Percentiles rank a stretch among this genome's conserved stretches.
phyloP scores from a whole-genome alignment of 2,797 vertebrate species.

The Chelon auratus region DNA sequence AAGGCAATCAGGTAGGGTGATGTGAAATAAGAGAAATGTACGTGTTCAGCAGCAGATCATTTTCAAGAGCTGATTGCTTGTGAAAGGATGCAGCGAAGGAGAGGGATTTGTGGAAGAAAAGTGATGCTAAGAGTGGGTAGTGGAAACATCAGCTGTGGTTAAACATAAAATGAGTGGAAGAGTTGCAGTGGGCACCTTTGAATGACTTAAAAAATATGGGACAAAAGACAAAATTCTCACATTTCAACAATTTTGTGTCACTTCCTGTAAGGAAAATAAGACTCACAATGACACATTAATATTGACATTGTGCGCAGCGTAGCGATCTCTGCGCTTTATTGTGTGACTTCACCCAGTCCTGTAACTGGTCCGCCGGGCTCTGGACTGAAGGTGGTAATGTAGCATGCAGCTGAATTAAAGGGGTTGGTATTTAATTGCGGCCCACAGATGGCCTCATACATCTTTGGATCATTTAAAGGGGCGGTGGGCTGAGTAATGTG shows the following conservation, averaged over 20 bases:
- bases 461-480: slow-evolving; percentile 83
- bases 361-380: slow-evolving; percentile 53
- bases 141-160: slow-evolving; percentile 26
- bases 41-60: slow-evolving; percentile 68
- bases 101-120: slow-evolving; percentile 23
- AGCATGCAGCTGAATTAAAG: slow-evolving; percentile 80
- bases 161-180: no score
- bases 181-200: no score
- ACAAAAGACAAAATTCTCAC: slow-evolving; percentile 7
- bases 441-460: slow-evolving; percentile 79
- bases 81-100: slow-evolving; percentile 41
- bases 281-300: slow-evolving; percentile 7
- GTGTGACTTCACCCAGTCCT: slow-evolving; percentile 31
- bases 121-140: slow-evolving; percentile 20
- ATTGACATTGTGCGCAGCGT: slow-evolving; percentile 28
- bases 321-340: slow-evolving; percentile 13
- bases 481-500: slow-evolving; percentile 80
- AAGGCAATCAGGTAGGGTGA: slow-evolving; percentile 70
- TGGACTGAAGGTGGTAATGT: slow-evolving; percentile 72
- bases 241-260: slow-evolving; percentile 2
- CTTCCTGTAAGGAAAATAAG: slow-evolving; percentile 34
- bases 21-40: slow-evolving; percentile 66
- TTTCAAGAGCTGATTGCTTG: slow-evolving; percentile 71
- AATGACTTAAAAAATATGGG: not conserved
- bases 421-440: slow-evolving; percentile 79